Evolutionary conservation across 2,888 invertebrate species (phyloP), one percentile per base, ranked within the genome.

Genomic region (Thereva unica): DNA sequence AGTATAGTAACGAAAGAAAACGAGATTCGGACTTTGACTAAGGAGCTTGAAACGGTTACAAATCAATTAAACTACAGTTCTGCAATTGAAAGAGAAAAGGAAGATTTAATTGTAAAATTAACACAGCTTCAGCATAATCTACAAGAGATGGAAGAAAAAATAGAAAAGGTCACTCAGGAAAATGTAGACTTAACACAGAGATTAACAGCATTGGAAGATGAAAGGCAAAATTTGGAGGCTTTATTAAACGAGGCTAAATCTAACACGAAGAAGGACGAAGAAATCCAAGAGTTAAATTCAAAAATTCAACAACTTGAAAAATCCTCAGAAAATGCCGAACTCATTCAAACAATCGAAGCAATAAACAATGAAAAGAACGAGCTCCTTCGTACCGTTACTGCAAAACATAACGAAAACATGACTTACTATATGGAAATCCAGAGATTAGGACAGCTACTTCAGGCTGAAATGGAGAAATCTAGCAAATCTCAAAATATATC

Each of bases 361-460:
- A 66, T 86, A 2, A 82, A 79, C 53, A 78, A 82, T 5, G 88
- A 89, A 73, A 88, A 90, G 75, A 85, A 86, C 50, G 87, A 93
- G 74, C 80, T 91, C n/a, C 86, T 89, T 10, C 86, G 85, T 71
- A 82, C 89, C 8, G 82, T 95, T 0, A 91, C 90, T 74, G 83
- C 88, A 66, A 95, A 95, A 79, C 94, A 95, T 75, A 86, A 90
- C 68, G 95, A 95, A 81, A 92, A 89, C 76, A 80, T 92, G 38
- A 87, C 89, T 69, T 95, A 94, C 77, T 93, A 95, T 75, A 85
- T 83, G 40, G 95, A 96, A 83, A 90, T 95, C 67, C 92, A 94
- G 77, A 84, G 92, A 38, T 78, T 95, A 50, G 87, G 87, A 67
- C 85, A 86, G 67, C 80, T 86, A 1, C 72, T 88, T 7, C 75